These are phyloP conservation scores for Nebria ingens DNA, from an alignment of 1,140 invertebrate genomes.

Conservation along the genomic window DNA sequence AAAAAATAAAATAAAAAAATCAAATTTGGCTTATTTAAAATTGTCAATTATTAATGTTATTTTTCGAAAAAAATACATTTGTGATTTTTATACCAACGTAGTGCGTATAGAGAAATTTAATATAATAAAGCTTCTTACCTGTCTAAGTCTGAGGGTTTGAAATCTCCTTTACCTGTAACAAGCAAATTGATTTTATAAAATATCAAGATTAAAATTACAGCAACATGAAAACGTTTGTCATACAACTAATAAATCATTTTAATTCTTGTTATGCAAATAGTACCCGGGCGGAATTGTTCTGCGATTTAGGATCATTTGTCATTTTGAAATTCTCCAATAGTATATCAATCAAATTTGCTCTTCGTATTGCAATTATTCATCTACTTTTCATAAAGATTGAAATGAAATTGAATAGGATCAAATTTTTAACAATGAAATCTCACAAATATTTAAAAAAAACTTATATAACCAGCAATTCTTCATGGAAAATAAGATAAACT, in stretches of 20 bases:
- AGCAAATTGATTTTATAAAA: conserved; percentile 12
- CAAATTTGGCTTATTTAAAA: no score
- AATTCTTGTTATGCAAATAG: neutral
- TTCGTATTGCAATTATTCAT: neutral
- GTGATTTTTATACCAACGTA: no score
- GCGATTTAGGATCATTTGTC: neutral
- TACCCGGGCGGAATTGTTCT: neutral
- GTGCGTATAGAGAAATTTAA: neutral
- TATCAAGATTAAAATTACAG: neutral
- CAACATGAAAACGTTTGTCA: conserved; percentile 3
- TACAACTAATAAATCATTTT: neutral
- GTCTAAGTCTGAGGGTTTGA: conserved; percentile 44
- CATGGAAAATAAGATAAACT: no score
- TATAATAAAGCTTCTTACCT: conserved; percentile 33
- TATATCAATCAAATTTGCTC: neutral
- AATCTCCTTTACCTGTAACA: conserved; percentile 40
- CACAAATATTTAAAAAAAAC: no score
- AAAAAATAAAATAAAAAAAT: no score
- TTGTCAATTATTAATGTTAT: no score
- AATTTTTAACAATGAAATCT: no score
- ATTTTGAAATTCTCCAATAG: neutral
- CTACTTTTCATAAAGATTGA: neutral
- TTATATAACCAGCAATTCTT: no score
- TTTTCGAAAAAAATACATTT: no score
- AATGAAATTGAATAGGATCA: no score